Base-by-base conservation (phyloP, 2,113 vertebrate genomes). In the Passer montanus region DNA sequence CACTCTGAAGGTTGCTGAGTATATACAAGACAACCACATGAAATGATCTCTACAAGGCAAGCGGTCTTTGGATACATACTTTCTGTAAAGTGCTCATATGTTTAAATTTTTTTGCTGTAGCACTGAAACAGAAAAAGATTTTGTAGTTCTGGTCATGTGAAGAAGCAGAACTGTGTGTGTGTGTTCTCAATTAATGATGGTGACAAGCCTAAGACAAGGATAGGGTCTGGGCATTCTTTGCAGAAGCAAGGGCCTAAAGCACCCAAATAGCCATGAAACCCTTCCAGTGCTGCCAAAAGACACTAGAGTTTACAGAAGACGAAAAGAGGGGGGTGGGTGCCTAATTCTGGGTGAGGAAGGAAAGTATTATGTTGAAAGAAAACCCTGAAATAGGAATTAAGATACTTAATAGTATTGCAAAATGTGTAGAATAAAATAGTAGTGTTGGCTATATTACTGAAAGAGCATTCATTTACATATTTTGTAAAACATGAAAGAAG, bases 241-340 rank as follows among this genome's bases (percentile, higher is more conserved):
- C 46, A 59, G 72, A 74, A 90, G 73, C 63, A 79, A 69, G 84
- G 33, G 55, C 50, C 53, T 85, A 7, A 28, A 55, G 55, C 72
- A 88, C 79, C 68, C 79, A 90, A 31, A 90, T 74, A 94, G 83
- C 76, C 63, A 74, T 86, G 33, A 86, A 94, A 77, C 18, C 33
- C 92, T 93, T 89, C 46, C 79, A 88, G 46, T 86, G 58, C 85
- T 94, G 75, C 90, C 92, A 95, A 84, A 79, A 95, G 79, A 79
- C 44, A 12, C n/a, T 53, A 75, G 84, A 77, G 50, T 92, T 83
- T 39, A 78, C 33, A 55, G 68, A 74, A 89, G 37, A 86, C 84
- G 85, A 86, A 96, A 96, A 67, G 68, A 86, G 63, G 9, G 44
- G 47, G 26, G 50, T 74, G 60, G 75, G 53, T 94, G 75, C 41